phyloP scores from a whole-genome alignment of 1,140 invertebrate genomes.

The Drosophila ananassae region DNA sequence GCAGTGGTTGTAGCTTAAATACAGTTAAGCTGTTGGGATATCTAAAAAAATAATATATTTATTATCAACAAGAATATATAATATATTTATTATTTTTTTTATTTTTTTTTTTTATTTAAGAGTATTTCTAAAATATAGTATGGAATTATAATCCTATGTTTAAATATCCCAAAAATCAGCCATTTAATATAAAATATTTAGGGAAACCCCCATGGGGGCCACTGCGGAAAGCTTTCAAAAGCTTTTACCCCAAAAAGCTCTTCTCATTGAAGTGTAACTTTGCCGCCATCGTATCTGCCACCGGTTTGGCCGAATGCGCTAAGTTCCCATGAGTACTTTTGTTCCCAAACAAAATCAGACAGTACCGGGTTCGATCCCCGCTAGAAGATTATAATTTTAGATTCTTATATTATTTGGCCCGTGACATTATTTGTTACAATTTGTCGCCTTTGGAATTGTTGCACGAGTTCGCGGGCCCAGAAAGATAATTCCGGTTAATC shows the following conservation, averaged over 20 bases:
- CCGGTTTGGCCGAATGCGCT: conserved; percentile 49
- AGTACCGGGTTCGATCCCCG: conserved; percentile 41
- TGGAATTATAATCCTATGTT: too few species aligned
- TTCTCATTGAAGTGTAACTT: conserved; percentile 7
- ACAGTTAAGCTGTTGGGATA: too few species aligned
- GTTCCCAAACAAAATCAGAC: not conserved
- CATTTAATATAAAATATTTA: not conserved
- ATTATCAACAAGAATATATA: too few species aligned
- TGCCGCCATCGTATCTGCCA: not conserved
- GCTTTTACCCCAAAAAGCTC: conserved; percentile 41
- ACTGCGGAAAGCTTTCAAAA: conserved; percentile 18
- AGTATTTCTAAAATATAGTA: too few species aligned
- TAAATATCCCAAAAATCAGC: too few species aligned
- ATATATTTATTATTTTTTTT: too few species aligned
- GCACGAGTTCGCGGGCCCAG: conserved; percentile 61
- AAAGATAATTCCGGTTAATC: conserved; percentile 75
- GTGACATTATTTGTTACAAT: conserved; percentile 58
- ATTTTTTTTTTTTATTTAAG: too few species aligned
- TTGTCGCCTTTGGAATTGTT: conserved; percentile 67
- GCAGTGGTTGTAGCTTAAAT: conserved; percentile 24
- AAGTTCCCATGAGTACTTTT: conserved; percentile 1
- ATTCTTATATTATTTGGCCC: conserved; percentile 31
- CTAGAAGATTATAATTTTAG: too few species aligned
- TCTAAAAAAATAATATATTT: too few species aligned
- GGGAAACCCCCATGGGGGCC: not conserved